Conservation (phyloP, 1,140 invertebrate genomes). For the Ceratosolen fusciceps region DNA sequence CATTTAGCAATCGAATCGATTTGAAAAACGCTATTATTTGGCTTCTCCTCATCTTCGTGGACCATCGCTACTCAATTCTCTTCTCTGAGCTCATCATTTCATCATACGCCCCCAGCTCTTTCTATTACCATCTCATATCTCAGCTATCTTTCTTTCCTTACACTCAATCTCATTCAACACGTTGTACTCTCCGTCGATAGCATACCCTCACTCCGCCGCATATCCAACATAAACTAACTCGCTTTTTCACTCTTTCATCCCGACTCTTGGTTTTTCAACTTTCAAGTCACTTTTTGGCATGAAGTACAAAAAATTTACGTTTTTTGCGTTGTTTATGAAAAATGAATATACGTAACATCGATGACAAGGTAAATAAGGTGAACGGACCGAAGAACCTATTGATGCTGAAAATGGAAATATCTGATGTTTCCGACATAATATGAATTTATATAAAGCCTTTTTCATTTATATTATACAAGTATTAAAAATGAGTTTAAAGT, state of each 20-base stretch:
- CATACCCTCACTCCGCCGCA: no score
- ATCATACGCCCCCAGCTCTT: background rate
- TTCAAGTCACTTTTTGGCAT: background rate
- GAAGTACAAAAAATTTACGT: background rate
- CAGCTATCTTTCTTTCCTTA: background rate
- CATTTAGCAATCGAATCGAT: background rate
- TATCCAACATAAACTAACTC: no score
- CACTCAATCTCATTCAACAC: background rate
- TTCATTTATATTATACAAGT: no score
- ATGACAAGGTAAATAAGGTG: no score
- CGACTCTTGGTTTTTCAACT: background rate
- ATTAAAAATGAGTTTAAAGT: no score
- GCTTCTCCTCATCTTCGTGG: background rate
- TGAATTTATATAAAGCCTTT: no score
- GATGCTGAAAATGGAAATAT: no score
- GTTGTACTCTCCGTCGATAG: background rate
- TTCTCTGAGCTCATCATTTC: background rate
- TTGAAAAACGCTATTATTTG: conserved; percentile 7
- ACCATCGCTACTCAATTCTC: no score
- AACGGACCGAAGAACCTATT: no score
- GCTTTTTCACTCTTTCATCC: conserved; percentile 16
- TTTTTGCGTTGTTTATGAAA: background rate
- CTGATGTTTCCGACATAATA: no score
- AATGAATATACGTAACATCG: no score
- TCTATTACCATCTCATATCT: background rate